Evolutionary conservation across 2,888 invertebrate species (phyloP), one percentile per base, ranked within the genome.

Genomic region (Eubasilissa splendida): DNA sequence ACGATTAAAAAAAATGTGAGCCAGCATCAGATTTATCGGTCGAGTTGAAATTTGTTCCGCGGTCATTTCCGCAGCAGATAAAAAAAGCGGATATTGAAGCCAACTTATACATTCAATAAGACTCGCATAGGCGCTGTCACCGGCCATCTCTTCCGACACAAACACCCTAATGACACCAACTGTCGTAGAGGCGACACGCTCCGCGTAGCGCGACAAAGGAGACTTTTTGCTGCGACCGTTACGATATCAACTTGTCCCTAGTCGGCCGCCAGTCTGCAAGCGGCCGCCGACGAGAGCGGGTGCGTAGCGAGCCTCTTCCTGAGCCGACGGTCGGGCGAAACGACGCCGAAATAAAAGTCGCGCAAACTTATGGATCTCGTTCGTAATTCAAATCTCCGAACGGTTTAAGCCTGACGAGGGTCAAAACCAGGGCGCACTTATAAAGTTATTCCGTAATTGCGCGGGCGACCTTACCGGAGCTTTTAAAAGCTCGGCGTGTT

Each of bases 151-250:
- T 9, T 31, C 22, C 70, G 53, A 53, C 71, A 73, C 71, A 52
- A 52, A 33, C 54, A 63, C 66, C 58, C 76, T 80, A 79, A 79
- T 76, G 81, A 79, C 79, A 79, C 79, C 82, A 80, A 82, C 82
- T 83, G 83, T 79, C 81, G 80, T 76, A 81, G 83, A 77, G 77
- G 77, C 83, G 83, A 81, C 79, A 83, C 81, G 80, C 80, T 80
- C 53, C 59, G 79, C 81, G 79, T 82, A 82, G 82, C 80, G 76
- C 79, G 71, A 82, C 82, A 82, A 79, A 79, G 82, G 82, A 79
- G 76, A 79, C 80, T 76, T 80, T 80, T 76, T 80, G 70, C 76
- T 52, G 58, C 80, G 80, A 59, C 81, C 79, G 81, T 76, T 81
- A 65, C 76, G 81, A 74, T 81, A 76, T 80, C 71, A 76, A 80